A percentile compares a stretch with the other conserved stretches of the same genome.
Evolutionary conservation across 2,888 invertebrate species (phyloP).

Genomic region (Trimorus sp.): DNA sequence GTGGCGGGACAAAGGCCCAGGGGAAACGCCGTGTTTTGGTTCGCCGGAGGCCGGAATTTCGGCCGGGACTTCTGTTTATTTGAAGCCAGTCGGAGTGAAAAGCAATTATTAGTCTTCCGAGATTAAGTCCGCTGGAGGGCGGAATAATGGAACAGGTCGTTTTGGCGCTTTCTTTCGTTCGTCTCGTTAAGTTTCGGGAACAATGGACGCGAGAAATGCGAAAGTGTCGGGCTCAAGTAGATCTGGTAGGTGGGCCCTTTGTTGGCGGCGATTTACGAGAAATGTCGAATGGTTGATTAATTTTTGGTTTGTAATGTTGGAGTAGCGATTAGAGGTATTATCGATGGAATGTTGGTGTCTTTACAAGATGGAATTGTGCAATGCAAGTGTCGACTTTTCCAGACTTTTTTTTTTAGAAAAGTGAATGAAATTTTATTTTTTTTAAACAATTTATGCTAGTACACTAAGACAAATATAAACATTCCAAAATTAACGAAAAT

Average conservation of each 20-base stretch:
- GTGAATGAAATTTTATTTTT: too few relatives aligned
- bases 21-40: conserved; percentile 42
- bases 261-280: not conserved
- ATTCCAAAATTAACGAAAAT: too few relatives aligned
- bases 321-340: too few relatives aligned
- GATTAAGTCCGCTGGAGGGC: not conserved
- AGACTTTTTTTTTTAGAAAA: too few relatives aligned
- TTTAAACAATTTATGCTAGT: too few relatives aligned
- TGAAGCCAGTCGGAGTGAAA: conserved; percentile 2
- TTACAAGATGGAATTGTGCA: too few relatives aligned
- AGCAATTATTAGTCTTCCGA: conserved; percentile 12
- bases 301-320: too few relatives aligned
- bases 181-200: not conserved
- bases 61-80: conserved; percentile 12
- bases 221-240: conserved; percentile 1
- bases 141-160: conserved; percentile 18
- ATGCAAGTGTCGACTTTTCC: too few relatives aligned
- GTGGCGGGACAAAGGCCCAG: conserved; percentile 22
- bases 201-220: not conserved
- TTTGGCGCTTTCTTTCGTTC: not conserved
- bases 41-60: not conserved
- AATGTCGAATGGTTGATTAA: not conserved
- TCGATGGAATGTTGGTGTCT: not conserved
- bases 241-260: not conserved
- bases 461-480: too few relatives aligned